Evolutionary conservation across 2,113 vertebrate genomes (phyloP).

Genomic region (Sphyrna mokarran): DNA sequence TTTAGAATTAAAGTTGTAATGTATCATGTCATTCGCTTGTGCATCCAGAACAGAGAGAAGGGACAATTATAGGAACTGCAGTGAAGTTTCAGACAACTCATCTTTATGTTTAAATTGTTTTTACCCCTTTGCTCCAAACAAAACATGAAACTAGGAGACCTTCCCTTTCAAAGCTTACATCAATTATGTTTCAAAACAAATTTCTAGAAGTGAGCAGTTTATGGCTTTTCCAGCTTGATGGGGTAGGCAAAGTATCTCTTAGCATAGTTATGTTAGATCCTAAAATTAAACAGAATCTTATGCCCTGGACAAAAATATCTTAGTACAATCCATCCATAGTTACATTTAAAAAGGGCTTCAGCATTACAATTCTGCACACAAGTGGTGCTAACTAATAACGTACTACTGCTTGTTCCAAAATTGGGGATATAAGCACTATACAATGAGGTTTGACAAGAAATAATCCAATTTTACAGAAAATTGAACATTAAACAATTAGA

Average conservation of each 20-base stretch:
- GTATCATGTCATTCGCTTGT: not conserved
- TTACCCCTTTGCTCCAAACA: no score
- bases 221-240: not conserved
- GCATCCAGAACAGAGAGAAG: not conserved
- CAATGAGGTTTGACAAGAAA: not conserved
- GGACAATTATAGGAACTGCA: not conserved
- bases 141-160: no score
- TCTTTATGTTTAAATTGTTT: not conserved
- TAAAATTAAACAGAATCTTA: not conserved
- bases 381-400: no score
- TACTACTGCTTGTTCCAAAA: not conserved
- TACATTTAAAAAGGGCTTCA: no score
- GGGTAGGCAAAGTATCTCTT: not conserved
- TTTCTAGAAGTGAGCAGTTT: not conserved
- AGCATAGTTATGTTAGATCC: not conserved
- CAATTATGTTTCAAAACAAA: not conserved
- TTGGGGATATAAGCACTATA: not conserved
- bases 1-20: not conserved
- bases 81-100: not conserved
- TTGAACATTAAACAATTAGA: not conserved
- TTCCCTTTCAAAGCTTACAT: not conserved
- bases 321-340: not conserved
- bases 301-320: not conserved
- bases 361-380: no score
- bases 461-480: not conserved